Conservation (phyloP, 2,797 vertebrate genomes). For the Eleutherodactylus coqui region DNA sequence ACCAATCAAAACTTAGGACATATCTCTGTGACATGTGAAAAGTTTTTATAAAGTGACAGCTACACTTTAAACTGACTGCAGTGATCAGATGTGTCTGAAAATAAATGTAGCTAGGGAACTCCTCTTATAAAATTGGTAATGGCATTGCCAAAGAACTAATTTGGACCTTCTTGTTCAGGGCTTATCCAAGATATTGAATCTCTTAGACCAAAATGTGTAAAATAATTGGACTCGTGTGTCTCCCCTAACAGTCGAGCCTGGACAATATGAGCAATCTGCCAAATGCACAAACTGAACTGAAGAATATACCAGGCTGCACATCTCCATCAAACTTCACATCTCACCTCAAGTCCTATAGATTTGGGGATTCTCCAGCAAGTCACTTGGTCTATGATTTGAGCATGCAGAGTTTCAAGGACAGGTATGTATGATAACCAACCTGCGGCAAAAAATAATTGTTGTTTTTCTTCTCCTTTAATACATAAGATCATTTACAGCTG, state of each 20-base stretch:
- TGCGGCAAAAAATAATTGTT: too few species aligned
- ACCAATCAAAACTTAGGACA: too few species aligned
- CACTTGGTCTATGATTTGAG: slow-evolving; percentile 81
- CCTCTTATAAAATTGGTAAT: not conserved
- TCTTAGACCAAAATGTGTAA: not conserved
- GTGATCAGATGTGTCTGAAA: too few species aligned
- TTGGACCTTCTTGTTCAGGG: not conserved
- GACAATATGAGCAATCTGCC: slow-evolving; percentile 21
- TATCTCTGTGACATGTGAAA: too few species aligned
- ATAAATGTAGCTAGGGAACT: not conserved
- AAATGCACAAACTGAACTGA: slow-evolving; percentile 31
- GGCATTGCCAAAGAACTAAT: not conserved
- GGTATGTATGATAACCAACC: slow-evolving; percentile 71
- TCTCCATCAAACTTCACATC: slow-evolving; percentile 63
- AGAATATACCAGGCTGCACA: slow-evolving; percentile 54
- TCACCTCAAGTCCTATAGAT: slow-evolving; percentile 75
- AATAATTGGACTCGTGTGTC: not conserved
- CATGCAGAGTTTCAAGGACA: slow-evolving; percentile 75
- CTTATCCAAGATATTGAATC: not conserved
- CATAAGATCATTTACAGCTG: too few species aligned
- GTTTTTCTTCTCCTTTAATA: too few species aligned
- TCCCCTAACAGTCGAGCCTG: slow-evolving; percentile 12
- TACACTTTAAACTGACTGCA: too few species aligned
- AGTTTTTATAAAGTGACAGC: too few species aligned
- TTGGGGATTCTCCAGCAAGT: slow-evolving; percentile 79